Base-by-base conservation (phyloP, 2,888 invertebrate genomes). In the Choreutis nemorana region DNA sequence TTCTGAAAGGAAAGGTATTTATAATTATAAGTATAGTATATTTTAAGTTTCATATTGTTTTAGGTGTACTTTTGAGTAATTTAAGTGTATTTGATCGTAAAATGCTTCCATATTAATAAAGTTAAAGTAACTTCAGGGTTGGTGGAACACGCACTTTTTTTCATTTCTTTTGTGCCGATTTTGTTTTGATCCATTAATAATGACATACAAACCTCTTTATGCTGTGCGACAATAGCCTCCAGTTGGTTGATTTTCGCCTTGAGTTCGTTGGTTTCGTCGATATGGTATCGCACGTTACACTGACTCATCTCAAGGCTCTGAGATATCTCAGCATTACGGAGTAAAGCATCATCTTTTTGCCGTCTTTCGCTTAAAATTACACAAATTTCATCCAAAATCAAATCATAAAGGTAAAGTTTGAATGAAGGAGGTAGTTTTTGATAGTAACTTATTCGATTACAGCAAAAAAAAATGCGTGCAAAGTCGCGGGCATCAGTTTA, bases 291-390 rank as follows among this genome's bases (percentile, higher is more conserved):
- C 54, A 87, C 83, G 44, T 90, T 85, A 48, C 90, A 87, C 48
- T 86, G 86, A 2, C 87, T 83, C 50, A 91, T 79, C 58, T 91
- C 90, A 46, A 89, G 83, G 37, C 87, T 87, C 56, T 91, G 91
- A 0, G 91, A 91, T 45, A 91, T 86, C 66, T 90, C 88, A 2
- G 91, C 91, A 57, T 90, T 92, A 26, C 90, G 81, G 30, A 92
- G 55, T 28, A 91, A 59, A 0, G 87, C 87, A 2, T 86, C 85
- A 50, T 91, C 87, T 50, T 90, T 91, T 40, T 90, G 90, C 5
- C 86, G 82, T 26, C 84, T 84, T 44, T 91, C 91, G 41, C 85
- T 85, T 49, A 13, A 65, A 50, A n/a, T n/a, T n/a, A n/a, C n/a
- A n/a, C n/a, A n/a, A n/a, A n/a, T n/a, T n/a, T n/a, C n/a, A n/a